Evolutionary conservation across 1,140 invertebrate genomes (phyloP).

Genomic region (Pissodes strobi): DNA sequence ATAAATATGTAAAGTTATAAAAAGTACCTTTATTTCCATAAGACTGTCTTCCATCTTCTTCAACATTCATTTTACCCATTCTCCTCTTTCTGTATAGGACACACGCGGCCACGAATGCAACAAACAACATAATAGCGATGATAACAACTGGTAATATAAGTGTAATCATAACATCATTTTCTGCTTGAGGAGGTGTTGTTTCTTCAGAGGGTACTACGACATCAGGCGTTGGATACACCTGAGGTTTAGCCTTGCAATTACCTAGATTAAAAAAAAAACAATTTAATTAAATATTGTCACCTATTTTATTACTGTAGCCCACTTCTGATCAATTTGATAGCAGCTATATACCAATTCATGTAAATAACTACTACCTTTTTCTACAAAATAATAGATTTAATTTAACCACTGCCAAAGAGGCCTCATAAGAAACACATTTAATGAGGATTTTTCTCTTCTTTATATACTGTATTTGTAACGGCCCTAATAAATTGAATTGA

Average conservation of each 20-base stretch:
- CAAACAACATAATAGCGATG: constrained; percentile 84
- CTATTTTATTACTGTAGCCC: background rate
- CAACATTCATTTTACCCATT: constrained; percentile 79
- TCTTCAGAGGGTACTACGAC: constrained; percentile 37
- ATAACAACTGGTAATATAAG: constrained; percentile 89
- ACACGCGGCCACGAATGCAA: constrained; percentile 87
- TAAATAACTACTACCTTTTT: too few species aligned
- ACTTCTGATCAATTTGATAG: background rate
- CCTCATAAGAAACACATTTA: too few species aligned
- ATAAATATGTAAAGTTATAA: too few species aligned
- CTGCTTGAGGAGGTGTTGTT: constrained; percentile 37
- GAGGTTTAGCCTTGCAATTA: constrained; percentile 60
- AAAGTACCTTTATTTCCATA: constrained; percentile 87
- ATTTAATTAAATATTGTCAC: background rate
- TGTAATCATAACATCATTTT: constrained; percentile 86
- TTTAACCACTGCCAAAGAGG: too few species aligned
- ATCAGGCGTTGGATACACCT: constrained; percentile 30
- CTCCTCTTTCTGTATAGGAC: constrained; percentile 82
- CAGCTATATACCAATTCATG: too few species aligned
- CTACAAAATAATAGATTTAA: too few species aligned
- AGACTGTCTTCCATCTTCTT: constrained; percentile 71
- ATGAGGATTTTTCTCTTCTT: too few species aligned
- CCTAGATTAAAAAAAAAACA: constrained; percentile 53
- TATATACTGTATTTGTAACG: too few species aligned
- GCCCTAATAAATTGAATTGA: too few species aligned